Evolutionary conservation across 37 sponge, comb jelly and placozoan species (phyloP).

Genomic region (Petrosia ficiformis): DNA sequence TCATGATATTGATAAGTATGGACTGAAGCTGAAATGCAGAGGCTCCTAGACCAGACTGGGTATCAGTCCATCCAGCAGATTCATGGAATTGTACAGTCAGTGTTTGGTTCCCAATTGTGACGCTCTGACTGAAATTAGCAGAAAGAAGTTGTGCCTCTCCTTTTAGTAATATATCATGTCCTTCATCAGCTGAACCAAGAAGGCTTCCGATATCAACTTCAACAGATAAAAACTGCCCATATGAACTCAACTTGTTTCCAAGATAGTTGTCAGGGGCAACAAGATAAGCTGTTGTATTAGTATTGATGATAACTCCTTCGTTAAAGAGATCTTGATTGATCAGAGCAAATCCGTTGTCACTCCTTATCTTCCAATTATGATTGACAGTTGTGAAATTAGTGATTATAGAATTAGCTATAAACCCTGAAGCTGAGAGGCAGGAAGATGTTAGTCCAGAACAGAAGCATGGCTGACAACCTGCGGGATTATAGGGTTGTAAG

Average conservation of each 20-base stretch:
- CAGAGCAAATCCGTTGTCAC: neutral
- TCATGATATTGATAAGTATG: slow-evolving; percentile 24
- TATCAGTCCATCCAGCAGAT: slow-evolving; percentile 33
- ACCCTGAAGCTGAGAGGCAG: slow-evolving; percentile 52
- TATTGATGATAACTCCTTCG: slow-evolving; percentile 5
- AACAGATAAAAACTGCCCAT: slow-evolving; percentile 27
- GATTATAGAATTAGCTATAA: neutral
- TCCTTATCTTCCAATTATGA: slow-evolving; percentile 21
- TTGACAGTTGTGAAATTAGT: slow-evolving; percentile 5
- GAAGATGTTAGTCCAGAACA: slow-evolving; percentile 50
- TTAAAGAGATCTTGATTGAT: neutral
- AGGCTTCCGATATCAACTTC: neutral
- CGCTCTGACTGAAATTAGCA: neutral
- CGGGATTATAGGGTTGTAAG: slow-evolving; percentile 47
- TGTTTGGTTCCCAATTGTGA: neutral
- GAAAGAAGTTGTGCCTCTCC: neutral
- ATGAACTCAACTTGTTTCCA: slow-evolving; percentile 67
- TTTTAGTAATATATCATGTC: neutral
- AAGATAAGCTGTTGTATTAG: slow-evolving; percentile 21
- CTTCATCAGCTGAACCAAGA: neutral
- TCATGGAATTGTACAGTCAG: slow-evolving; percentile 40
- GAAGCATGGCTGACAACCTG: slow-evolving; percentile 78
- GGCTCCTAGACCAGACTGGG: neutral
- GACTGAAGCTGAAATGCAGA: slow-evolving; percentile 19
- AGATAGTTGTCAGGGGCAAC: slow-evolving; percentile 45